phyloP scores from a whole-genome alignment of 2,797 vertebrate genomes.

The Oreochromis grahami region DNA sequence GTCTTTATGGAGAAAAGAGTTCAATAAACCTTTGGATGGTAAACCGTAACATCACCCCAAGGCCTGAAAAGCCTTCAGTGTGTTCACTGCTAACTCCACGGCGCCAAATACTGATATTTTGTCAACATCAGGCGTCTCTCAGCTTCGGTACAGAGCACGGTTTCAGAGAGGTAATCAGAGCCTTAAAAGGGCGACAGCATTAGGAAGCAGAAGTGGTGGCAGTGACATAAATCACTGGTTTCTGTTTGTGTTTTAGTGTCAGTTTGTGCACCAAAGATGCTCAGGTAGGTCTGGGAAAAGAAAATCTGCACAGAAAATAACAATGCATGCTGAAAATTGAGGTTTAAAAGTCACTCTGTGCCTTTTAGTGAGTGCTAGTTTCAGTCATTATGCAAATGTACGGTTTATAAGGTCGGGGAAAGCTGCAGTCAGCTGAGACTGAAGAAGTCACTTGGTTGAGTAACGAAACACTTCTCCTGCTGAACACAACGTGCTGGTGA shows the following conservation, averaged over 20 bases:
- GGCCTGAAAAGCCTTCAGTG: neutral
- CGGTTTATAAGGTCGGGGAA: neutral
- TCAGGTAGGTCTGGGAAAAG: neutral
- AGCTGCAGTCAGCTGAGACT: neutral
- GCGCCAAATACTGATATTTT: neutral
- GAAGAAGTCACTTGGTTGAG: neutral
- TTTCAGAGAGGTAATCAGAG: neutral
- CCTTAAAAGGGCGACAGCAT: neutral
- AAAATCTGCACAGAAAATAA: neutral
- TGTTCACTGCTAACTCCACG: neutral
- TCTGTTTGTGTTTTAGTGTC: neutral
- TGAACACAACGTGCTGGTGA: neutral
- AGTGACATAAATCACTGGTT: neutral
- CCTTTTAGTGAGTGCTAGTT: neutral
- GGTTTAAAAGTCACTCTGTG: neutral
- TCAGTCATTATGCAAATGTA: neutral
- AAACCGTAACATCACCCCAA: neutral
- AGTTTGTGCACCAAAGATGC: neutral
- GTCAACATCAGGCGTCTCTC: neutral
- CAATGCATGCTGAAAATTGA: neutral
- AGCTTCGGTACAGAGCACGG: neutral
- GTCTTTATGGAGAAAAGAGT: neutral
- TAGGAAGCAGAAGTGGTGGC: neutral
- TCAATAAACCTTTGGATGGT: neutral
- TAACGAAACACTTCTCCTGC: neutral